Conservation (phyloP, 2,113 vertebrate genomes). For the Oxyura jamaicensis region DNA sequence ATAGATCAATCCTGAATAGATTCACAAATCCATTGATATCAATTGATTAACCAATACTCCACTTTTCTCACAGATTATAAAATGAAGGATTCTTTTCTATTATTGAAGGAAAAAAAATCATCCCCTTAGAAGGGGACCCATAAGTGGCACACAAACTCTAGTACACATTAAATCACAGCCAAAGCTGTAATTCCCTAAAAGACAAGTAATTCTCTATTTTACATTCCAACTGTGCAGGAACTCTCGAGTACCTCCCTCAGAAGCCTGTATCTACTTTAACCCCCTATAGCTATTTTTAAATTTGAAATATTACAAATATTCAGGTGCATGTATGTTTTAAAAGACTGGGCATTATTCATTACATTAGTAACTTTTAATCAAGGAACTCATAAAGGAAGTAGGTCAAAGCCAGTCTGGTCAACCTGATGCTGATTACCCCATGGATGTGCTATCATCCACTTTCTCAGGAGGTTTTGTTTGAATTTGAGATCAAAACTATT, state of each 20-base stretch:
- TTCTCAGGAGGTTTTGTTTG: slow-evolving; percentile 24
- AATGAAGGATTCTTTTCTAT: neutral
- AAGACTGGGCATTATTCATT: slow-evolving; percentile 12
- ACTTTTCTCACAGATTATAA: neutral
- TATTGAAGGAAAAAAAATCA: neutral
- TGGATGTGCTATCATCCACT: neutral
- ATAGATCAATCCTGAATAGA: neutral
- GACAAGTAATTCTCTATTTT: neutral
- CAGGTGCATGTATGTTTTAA: neutral
- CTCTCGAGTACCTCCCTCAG: neutral
- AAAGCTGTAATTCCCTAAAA: neutral
- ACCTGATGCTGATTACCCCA: slow-evolving; percentile 21
- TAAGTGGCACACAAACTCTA: neutral
- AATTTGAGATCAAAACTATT: slow-evolving; percentile 31
- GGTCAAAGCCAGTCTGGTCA: neutral
- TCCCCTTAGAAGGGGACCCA: neutral
- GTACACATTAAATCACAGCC: neutral
- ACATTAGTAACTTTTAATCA: slow-evolving; percentile 36
- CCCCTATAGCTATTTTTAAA: neutral
- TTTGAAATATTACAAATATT: neutral
- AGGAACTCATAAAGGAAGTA: slow-evolving; percentile 33
- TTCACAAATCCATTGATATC: neutral
- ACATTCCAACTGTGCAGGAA: neutral
- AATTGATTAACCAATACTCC: neutral
- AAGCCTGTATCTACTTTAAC: neutral